phyloP scores from a whole-genome alignment of 2,113 vertebrate genomes.

The Festucalex cinctus region DNA sequence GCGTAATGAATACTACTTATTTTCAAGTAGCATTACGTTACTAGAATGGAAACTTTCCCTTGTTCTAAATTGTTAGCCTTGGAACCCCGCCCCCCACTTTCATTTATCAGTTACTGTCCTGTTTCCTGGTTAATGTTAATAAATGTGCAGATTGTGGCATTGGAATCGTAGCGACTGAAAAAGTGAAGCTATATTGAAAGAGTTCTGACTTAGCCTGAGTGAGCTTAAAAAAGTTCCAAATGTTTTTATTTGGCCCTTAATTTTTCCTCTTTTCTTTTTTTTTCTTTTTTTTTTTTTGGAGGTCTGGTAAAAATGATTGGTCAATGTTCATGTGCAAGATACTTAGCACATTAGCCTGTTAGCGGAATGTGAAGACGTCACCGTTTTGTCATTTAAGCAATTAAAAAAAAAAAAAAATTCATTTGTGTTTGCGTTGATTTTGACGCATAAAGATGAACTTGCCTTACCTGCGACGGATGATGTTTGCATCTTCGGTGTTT shows the following conservation, averaged over 20 bases:
- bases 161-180: neutral
- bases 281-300: neutral
- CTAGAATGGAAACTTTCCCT: neutral
- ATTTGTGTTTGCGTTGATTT: neutral
- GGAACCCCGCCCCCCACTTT: too few relatives aligned
- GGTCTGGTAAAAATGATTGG: neutral
- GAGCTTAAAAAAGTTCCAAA: neutral
- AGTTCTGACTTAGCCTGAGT: neutral
- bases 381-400: neutral
- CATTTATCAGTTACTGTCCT: neutral
- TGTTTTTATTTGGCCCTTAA: neutral
- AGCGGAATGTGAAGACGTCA: neutral
- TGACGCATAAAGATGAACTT: conserved; percentile 30
- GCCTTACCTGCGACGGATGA: conserved; percentile 45
- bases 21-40: neutral
- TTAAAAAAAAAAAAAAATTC: too few relatives aligned
- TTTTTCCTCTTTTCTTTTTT: neutral
- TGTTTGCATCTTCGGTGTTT: conserved; percentile 4
- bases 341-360: neutral
- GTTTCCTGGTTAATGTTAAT: neutral
- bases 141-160: neutral
- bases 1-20: neutral
- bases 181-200: neutral
- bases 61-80: too few relatives aligned
- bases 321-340: neutral